These are phyloP conservation scores for Pangasianodon gigas DNA, from an alignment of 2,113 vertebrate species.

Conservation along the genomic window DNA sequence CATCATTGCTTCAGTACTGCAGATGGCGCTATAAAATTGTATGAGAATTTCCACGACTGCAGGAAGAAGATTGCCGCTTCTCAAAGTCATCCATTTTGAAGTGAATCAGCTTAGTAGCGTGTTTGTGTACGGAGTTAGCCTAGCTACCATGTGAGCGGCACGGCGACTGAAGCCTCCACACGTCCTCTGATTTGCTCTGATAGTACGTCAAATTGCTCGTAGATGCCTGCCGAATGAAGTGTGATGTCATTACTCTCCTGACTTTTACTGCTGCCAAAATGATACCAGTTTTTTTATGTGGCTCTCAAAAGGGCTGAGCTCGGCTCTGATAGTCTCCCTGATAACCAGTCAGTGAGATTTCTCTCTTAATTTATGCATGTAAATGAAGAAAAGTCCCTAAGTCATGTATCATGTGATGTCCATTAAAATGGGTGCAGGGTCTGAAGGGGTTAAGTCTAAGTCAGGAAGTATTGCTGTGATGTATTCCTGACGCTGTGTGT, in stretches of 20 bases:
- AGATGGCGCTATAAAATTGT: not conserved
- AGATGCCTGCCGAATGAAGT: not conserved
- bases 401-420: not conserved
- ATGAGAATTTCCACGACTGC: not conserved
- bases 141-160: not conserved
- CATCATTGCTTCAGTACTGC: not conserved
- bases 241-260: not conserved
- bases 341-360: not conserved
- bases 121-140: not conserved
- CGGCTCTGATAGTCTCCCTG: not conserved
- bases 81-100: no score
- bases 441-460: not conserved
- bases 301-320: not conserved
- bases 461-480: not conserved
- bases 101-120: not conserved
- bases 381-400: not conserved
- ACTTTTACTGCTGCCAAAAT: not conserved
- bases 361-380: not conserved
- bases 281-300: no score
- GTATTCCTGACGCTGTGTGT: slow-evolving; percentile 16
- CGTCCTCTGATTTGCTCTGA: not conserved
- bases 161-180: not conserved
- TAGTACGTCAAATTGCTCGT: not conserved
- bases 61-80: not conserved
- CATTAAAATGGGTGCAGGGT: not conserved